Base-by-base conservation (phyloP, 2,888 invertebrate species). In the Oasisia sp. region DNA sequence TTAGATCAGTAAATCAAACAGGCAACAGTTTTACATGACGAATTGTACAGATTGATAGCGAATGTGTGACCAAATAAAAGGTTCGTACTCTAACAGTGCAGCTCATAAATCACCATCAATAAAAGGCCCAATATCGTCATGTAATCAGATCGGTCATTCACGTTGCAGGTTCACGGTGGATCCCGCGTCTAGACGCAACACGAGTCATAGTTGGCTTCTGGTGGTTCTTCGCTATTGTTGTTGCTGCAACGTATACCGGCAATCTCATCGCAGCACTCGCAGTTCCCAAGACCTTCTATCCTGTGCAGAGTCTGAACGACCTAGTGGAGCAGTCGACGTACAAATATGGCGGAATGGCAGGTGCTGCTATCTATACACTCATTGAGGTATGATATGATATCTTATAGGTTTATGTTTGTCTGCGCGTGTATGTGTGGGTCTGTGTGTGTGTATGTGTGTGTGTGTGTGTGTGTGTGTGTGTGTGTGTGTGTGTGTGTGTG, bases 221-320 rank as follows among this genome's bases (percentile, higher is more conserved):
- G 92, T 93, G 93, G 93, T 92, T 93, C 89, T 93, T 93, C 91
- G n/a, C 90, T 44, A 92, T 93, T 32, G 93, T 92, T 27, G 38
- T 92, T 12, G 56, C 91, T 8, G 93, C 93, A 38, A 92, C 91
- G 32, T 93, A 93, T 92, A 93, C 93, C 12, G 93, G 93, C 12
- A 93, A 93, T 89, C 92, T 93, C 32, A 93, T 92, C 19, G 93
- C 93, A n/a, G 91, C 92, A 0, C 58, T 93, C 1, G 93, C 93
- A 11, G 93, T 93, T 0, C 93, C 93, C 27, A 92, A 91, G 56
- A 90, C 91, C 0, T 38, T 50, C 8, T 90, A 91, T 27, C 93
- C 93, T 4, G 74, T 93, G 14, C 12, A 91, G 27, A 93, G 91
- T 19, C 91, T 93, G 8, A 32, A 92, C 12, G 93, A 93, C 32